These are phyloP conservation scores for Dufourea novaeangliae DNA, from an alignment of 1,140 invertebrate genomes.

Conservation along the genomic window DNA sequence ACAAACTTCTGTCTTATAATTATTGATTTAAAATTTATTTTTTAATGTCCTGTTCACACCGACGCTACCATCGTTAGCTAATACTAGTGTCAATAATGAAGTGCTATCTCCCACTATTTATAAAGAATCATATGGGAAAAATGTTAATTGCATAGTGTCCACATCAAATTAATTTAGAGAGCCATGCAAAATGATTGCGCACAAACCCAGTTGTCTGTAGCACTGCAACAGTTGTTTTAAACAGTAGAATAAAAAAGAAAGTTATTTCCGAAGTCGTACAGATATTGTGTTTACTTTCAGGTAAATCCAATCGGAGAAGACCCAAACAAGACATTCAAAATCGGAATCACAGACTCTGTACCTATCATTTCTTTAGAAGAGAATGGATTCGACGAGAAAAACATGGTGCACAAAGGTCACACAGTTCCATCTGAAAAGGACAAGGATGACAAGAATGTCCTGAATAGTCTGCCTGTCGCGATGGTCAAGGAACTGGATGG, in stretches of 20 bases:
- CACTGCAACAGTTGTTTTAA: no score
- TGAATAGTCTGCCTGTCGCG: slow-evolving; percentile 88
- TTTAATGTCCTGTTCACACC: no score
- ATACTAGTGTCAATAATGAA: no score
- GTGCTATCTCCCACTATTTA: no score
- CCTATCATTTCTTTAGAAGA: slow-evolving; percentile 73
- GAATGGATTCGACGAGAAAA: slow-evolving; percentile 72
- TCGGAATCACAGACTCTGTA: slow-evolving; percentile 74
- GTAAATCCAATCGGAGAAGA: slow-evolving; percentile 77
- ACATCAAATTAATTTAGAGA: no score
- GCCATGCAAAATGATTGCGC: no score
- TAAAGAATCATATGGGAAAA: no score
- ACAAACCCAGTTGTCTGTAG: no score
- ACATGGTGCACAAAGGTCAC: slow-evolving; percentile 59
- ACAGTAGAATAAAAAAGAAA: no score
- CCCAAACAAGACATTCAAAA: slow-evolving; percentile 72
- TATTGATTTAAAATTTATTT: slow-evolving; percentile 23
- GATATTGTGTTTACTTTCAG: slow-evolving; percentile 64
- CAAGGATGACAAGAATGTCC: slow-evolving; percentile 77
- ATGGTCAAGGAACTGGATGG: slow-evolving; percentile 89
- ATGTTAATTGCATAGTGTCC: no score
- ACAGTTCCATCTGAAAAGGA: slow-evolving; percentile 68
- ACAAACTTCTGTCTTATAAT: slow-evolving; percentile 34
- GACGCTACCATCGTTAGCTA: no score
- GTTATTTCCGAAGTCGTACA: no score